Percentiles rank a stretch among this genome's conserved stretches.
Conservation (phyloP, 2,113 vertebrate genomes). For the Cryptomyrus ogoouensis region DNA sequence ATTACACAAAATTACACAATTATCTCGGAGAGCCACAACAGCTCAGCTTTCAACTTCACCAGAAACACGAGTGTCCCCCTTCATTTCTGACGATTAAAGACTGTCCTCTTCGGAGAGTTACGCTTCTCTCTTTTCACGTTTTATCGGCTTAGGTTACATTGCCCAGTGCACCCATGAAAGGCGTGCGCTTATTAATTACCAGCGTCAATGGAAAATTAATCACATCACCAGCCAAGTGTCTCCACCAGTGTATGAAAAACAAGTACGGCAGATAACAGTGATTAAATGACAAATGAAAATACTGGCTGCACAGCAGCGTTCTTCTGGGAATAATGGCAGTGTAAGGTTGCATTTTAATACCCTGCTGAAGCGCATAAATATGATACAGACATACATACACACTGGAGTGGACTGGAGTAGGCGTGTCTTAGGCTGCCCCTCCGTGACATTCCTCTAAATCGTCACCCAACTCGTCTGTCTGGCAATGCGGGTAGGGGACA, state of each 20-base stretch:
- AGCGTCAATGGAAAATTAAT: slow-evolving; percentile 4
- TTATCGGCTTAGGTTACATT: background rate
- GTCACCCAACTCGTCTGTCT: background rate
- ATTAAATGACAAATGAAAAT: background rate
- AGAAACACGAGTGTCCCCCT: background rate
- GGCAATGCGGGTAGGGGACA: background rate
- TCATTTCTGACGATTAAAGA: background rate
- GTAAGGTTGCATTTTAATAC: background rate
- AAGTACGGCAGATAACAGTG: background rate
- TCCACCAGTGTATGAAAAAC: background rate
- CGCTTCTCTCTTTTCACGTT: background rate
- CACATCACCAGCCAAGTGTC: background rate
- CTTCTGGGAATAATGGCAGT: background rate
- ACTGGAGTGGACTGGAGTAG: background rate
- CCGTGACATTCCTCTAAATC: background rate
- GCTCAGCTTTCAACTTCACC: background rate
- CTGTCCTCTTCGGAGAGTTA: background rate
- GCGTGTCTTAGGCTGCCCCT: background rate
- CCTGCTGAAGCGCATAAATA: background rate
- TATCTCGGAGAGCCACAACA: background rate
- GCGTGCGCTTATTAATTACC: background rate
- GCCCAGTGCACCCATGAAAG: background rate
- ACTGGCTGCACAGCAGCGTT: background rate
- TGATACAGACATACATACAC: background rate
- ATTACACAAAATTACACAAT: slow-evolving; percentile 13